Evolutionary conservation across 2,888 invertebrate species (phyloP).

Genomic region (Exephanes ischioxanthus): DNA sequence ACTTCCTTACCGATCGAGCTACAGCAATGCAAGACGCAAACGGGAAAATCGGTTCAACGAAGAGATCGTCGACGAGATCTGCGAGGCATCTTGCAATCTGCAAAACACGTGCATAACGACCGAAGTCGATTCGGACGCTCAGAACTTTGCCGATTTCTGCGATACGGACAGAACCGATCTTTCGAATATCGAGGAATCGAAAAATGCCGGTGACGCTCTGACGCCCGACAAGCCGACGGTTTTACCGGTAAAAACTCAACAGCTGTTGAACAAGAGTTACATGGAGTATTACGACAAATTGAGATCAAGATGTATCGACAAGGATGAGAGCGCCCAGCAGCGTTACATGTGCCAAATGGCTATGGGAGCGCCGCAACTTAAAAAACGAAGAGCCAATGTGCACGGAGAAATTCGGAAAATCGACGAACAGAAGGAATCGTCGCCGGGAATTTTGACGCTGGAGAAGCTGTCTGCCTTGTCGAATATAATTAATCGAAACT

Average conservation of each 20-base stretch:
- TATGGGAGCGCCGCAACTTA: constrained; percentile 70
- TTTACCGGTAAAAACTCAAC: constrained; percentile 77
- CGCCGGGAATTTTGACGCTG: constrained; percentile 73
- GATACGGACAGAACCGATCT: constrained; percentile 51
- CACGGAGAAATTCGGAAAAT: constrained; percentile 27
- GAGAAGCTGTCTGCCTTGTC: constrained; percentile 79
- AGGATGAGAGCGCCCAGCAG: constrained; percentile 63
- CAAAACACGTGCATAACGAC: constrained; percentile 46
- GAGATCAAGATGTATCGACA: constrained; percentile 64
- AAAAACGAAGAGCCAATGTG: constrained; percentile 67
- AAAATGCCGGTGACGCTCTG: constrained; percentile 14
- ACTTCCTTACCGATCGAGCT: constrained; percentile 64
- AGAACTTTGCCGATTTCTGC: constrained; percentile 33
- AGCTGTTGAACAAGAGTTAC: constrained; percentile 78
- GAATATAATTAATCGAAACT: constrained; percentile 78
- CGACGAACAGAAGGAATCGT: constrained; percentile 47
- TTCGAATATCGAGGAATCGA: constrained; percentile 34
- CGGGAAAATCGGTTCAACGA: constrained; percentile 24
- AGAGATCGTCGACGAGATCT: neutral
- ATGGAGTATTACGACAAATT: constrained; percentile 80
- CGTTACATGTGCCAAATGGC: constrained; percentile 70
- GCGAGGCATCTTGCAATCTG: constrained; percentile 16
- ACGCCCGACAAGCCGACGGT: constrained; percentile 65
- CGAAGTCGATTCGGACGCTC: constrained; percentile 47
- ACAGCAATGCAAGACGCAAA: constrained; percentile 62